Evolutionary conservation across 2,797 vertebrate genomes (phyloP).

Genomic region (Liasis olivaceus): DNA sequence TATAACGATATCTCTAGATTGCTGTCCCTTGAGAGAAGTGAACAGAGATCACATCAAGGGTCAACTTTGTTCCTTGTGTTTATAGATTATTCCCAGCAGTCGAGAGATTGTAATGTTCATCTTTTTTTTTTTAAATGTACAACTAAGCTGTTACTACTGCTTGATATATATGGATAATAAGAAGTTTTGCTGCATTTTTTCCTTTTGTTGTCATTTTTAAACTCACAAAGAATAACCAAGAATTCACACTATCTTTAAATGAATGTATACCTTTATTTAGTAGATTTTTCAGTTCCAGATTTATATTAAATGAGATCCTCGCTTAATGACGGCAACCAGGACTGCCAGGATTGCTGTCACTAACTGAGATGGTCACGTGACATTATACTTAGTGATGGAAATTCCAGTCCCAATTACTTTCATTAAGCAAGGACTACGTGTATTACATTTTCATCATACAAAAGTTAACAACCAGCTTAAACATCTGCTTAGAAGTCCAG

Average conservation of each 20-base stretch:
- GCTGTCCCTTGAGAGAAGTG: constrained; percentile 72
- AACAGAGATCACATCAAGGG: constrained; percentile 73
- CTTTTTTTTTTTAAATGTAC: constrained; percentile 46
- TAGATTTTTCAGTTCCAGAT: constrained; percentile 30
- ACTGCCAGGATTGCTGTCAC: neutral
- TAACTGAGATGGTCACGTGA: neutral
- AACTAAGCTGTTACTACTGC: constrained; percentile 54
- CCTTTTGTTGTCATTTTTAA: constrained; percentile 36
- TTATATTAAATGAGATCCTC: constrained; percentile 20
- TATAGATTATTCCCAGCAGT: constrained; percentile 72
- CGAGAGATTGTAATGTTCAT: constrained; percentile 62
- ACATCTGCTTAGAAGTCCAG: neutral
- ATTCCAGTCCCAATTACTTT: neutral
- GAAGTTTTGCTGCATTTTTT: constrained; percentile 43
- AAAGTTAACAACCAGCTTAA: neutral
- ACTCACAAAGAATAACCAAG: constrained; percentile 49
- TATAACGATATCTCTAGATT: constrained; percentile 72
- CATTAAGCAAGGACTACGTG: neutral
- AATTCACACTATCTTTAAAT: constrained; percentile 46
- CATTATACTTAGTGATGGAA: neutral
- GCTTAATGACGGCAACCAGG: neutral
- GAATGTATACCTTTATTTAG: constrained; percentile 5
- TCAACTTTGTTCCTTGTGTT: constrained; percentile 74
- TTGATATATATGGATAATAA: constrained; percentile 44
- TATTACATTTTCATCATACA: neutral